A percentile compares a stretch with the other conserved stretches of the same genome.
Conservation (phyloP, 2,888 invertebrate genomes). For the Folsomia manolachei region DNA sequence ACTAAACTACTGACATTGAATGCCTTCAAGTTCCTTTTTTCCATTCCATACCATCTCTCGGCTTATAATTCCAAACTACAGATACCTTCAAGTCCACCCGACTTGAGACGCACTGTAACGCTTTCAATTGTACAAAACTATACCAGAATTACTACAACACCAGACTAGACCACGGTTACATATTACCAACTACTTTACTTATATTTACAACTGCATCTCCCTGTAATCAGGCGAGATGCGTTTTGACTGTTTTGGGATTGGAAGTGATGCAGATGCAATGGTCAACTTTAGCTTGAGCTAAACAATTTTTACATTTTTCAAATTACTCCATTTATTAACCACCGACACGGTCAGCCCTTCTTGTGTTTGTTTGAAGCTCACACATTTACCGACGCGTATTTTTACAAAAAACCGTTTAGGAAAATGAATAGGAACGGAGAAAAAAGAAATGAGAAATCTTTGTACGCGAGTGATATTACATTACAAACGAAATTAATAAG, state of each 20-base stretch:
- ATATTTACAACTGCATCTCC: not conserved
- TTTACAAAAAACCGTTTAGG: not conserved
- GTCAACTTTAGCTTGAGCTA: slow-evolving; percentile 16
- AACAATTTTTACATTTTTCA: not conserved
- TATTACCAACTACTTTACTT: not conserved
- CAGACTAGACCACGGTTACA: not conserved
- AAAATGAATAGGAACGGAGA: too few species aligned
- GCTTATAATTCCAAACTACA: not conserved
- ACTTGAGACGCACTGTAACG: too few species aligned
- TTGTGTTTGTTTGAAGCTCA: not conserved
- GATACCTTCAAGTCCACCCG: too few species aligned
- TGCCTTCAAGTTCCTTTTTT: too few species aligned
- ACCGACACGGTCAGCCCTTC: not conserved
- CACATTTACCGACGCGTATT: not conserved
- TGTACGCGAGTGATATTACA: too few species aligned
- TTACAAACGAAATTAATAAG: too few species aligned
- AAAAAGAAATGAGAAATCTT: too few species aligned
- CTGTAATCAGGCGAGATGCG: not conserved
- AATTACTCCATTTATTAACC: not conserved
- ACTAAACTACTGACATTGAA: slow-evolving; percentile 1
- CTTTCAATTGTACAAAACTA: too few species aligned
- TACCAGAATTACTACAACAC: not conserved
- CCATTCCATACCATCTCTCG: too few species aligned
- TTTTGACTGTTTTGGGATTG: not conserved
- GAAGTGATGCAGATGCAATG: not conserved